These are phyloP conservation scores for Gallinago nigripennis DNA, from an alignment of 2,797 vertebrate species.

Conservation along the genomic window DNA sequence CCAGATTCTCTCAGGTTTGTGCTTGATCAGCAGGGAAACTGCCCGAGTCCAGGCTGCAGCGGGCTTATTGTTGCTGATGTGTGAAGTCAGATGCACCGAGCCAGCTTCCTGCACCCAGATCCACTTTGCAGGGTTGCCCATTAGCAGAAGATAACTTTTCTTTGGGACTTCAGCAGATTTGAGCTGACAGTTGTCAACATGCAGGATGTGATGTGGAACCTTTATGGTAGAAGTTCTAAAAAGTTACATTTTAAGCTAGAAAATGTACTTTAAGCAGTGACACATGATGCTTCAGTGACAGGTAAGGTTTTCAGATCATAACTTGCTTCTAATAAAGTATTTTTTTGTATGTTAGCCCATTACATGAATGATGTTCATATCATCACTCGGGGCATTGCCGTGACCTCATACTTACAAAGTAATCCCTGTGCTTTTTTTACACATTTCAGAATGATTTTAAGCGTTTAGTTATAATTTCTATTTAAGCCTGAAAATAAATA, in stretches of 20 bases:
- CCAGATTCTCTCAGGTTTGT: not conserved
- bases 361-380: not conserved
- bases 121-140: not conserved
- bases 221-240: not conserved
- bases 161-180: not conserved
- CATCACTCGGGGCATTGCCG: not conserved
- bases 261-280: not conserved
- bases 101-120: not conserved
- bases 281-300: not conserved
- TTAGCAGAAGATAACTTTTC: not conserved
- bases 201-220: not conserved
- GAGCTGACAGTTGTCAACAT: not conserved
- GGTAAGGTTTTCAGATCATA: not conserved
- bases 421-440: not conserved
- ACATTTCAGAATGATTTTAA: not conserved
- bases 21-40: not conserved
- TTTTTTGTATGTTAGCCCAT: not conserved
- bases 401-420: not conserved
- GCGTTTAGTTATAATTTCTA: not conserved
- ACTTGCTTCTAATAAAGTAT: not conserved
- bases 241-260: not conserved
- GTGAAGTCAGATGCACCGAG: not conserved
- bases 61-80: fast-evolving
- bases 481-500: not conserved
- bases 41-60: not conserved